Evolutionary conservation across 2,797 vertebrate species (phyloP).

Genomic region (Pipistrellus kuhlii): DNA sequence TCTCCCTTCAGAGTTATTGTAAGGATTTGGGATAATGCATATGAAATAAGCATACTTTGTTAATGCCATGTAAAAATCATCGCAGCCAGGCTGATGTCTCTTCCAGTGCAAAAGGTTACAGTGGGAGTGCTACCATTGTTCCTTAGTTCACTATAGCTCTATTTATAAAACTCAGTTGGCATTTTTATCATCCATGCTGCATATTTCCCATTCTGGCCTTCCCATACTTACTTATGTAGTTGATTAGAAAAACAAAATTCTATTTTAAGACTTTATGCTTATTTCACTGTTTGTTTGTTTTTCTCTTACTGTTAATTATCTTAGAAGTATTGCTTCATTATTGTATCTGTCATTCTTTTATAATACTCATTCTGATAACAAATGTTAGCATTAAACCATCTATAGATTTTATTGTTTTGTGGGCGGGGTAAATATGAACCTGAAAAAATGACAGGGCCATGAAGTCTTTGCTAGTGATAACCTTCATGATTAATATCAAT

Average conservation of each 20-base stretch:
- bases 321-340: not conserved
- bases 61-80: not conserved
- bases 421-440: not conserved
- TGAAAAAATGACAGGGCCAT: not conserved
- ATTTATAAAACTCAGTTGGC: not conserved
- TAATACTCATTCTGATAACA: not conserved
- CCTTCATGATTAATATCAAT: not conserved
- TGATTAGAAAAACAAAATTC: not conserved
- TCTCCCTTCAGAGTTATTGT: not conserved
- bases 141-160: not conserved
- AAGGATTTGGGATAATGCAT: not conserved
- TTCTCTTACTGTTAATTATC: not conserved
- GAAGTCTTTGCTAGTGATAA: not conserved
- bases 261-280: not conserved
- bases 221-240: not conserved
- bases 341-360: not conserved
- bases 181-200: conserved; percentile 1
- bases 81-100: not conserved
- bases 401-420: not conserved
- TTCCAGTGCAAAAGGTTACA: not conserved
- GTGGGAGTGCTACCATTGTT: not conserved
- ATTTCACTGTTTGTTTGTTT: conserved; percentile 26
- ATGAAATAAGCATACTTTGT: not conserved
- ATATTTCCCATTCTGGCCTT: not conserved
- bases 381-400: conserved; percentile 24